Evolutionary conservation across 2,113 vertebrate species (phyloP), one percentile per base, ranked within the genome.

Genomic region (Chamaetylas fuelleborni): DNA sequence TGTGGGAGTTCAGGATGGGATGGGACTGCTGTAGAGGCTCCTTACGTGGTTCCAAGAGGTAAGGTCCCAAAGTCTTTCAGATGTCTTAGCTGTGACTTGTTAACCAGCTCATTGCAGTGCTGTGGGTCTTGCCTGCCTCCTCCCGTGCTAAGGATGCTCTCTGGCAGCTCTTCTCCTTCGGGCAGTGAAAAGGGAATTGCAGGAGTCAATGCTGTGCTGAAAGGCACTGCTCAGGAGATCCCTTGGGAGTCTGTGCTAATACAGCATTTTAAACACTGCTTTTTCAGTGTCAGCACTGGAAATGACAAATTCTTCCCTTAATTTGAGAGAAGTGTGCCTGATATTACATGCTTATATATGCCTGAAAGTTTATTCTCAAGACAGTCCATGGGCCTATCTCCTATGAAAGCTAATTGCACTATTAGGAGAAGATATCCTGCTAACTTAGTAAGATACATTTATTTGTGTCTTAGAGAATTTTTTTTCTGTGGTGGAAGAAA

Each of bases 131-230:
- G 57, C 62, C 62, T 83, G 33, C 40, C 40, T 80, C n/a, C 26
- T 83, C 50, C 23, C 0, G 0, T 38, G 40, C 24, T 43, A 33
- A 33, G 48, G 51, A n/a, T 53, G 31, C 22, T 93, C 19, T 17
- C n/a, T 0, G 0, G 15, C 70, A 70, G 16, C 0, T 0, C 53
- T 88, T 24, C 13, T 62, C 19, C 57, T 72, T 50, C 16, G 26
- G 50, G 19, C 45, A 57, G 9, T 0, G 0, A 36, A 72, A 83
- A 33, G 45, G 87, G 36, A 80, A 51, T 78, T 43, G 25, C 54
- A 73, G 62, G 45, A 80, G 40, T 38, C 29, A 33, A 3, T 51
- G 72, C 24, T 65, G 31, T n/a, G n/a, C n/a, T 38, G 45, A 31
- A 57, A 77, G 45, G 34, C 22, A 12, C 36, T 69, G 40, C 70